A percentile compares a stretch with the other conserved stretches of the same genome.
These are phyloP conservation scores for Caenorhabditis parvicauda DNA, from an alignment of 2,888 invertebrate species.

Conservation along the genomic window DNA sequence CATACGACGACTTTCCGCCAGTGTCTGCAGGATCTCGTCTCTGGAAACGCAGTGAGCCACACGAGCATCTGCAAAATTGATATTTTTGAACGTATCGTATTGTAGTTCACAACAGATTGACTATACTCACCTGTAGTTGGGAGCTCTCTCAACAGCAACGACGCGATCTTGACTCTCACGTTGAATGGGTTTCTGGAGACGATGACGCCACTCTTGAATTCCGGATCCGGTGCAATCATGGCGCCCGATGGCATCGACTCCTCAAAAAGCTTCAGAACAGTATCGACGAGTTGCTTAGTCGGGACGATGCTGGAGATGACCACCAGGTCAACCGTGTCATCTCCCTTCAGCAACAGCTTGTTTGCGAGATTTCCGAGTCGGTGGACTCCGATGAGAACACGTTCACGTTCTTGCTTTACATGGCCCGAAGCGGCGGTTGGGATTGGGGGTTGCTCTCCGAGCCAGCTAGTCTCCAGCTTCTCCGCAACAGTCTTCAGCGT, in stretches of 20 bases:
- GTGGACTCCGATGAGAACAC: slow-evolving; percentile 65
- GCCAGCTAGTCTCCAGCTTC: slow-evolving; percentile 2
- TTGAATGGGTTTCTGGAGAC: no score
- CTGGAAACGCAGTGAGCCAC: slow-evolving; percentile 69
- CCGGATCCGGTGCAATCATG: no score
- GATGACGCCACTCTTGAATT: no score
- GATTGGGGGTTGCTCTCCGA: background rate
- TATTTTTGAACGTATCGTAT: background rate
- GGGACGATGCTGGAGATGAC: slow-evolving; percentile 93
- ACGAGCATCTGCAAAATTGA: background rate
- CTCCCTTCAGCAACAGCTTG: slow-evolving; percentile 83
- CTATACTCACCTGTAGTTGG: no score
- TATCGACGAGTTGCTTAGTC: slow-evolving; percentile 79
- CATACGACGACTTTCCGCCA: slow-evolving; percentile 99
- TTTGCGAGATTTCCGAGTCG: slow-evolving; percentile 78
- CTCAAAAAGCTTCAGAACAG: slow-evolving; percentile 69
- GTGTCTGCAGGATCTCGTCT: slow-evolving; percentile 98
- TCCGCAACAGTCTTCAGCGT: slow-evolving; percentile 92
- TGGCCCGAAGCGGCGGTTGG: background rate
- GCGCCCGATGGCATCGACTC: no score
- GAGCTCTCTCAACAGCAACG: no score
- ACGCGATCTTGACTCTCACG: no score
- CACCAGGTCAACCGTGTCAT: slow-evolving; percentile 79
- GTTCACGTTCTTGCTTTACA: slow-evolving; percentile 5
- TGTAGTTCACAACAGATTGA: no score